Evolutionary conservation across 2,113 vertebrate species (phyloP).

Genomic region (Mesoclemmys tuberculata): DNA sequence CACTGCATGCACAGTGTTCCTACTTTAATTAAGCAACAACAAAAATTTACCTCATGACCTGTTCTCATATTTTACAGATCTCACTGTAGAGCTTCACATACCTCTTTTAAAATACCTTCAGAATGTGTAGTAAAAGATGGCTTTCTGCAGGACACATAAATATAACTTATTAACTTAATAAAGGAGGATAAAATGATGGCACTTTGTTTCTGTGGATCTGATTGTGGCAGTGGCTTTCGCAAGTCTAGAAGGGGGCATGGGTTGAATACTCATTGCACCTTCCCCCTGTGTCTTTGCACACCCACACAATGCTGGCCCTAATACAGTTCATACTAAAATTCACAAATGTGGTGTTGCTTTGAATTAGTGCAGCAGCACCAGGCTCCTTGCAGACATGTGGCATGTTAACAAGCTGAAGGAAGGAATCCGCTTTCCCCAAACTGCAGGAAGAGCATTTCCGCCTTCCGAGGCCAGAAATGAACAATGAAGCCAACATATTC

Average conservation of each 20-base stretch:
- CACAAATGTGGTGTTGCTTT: accelerated
- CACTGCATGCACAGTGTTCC: not conserved
- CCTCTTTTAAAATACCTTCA: not conserved
- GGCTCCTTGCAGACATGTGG: accelerated
- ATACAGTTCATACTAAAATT: not conserved
- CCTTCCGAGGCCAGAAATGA: not conserved
- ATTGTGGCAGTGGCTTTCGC: not conserved
- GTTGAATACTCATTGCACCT: not conserved
- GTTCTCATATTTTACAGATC: not conserved
- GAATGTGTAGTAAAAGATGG: not conserved
- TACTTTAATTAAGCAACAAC: not conserved
- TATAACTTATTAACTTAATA: not conserved
- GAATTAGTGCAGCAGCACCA: accelerated
- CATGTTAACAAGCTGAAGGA: accelerated
- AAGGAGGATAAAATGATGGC: not conserved
- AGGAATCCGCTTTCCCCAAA: accelerated
- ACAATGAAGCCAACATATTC: not conserved
- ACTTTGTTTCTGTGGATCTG: not conserved
- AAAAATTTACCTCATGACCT: not conserved
- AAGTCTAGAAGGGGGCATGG: not conserved
- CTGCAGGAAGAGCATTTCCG: not conserved
- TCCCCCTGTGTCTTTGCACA: not conserved
- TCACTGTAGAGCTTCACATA: not conserved
- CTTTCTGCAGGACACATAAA: not conserved
- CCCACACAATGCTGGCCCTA: not conserved